Conservation (phyloP, 2,797 vertebrate genomes). For the Sylvia borin region DNA sequence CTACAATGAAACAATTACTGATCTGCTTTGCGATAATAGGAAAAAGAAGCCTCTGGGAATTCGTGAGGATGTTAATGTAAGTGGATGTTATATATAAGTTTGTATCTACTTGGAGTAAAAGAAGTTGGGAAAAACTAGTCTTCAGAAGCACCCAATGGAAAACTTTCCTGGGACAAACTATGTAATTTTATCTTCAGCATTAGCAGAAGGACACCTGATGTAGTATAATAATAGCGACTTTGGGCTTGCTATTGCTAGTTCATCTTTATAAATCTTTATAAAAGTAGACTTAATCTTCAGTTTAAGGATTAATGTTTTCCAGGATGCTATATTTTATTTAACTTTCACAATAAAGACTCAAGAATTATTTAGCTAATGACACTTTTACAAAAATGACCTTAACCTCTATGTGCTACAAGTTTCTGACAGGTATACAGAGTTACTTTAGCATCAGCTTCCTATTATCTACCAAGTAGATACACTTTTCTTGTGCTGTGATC, state of each 20-base stretch:
- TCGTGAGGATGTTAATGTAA: conserved; percentile 89
- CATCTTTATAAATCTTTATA: neutral
- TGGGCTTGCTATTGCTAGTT: neutral
- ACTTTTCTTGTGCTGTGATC: neutral
- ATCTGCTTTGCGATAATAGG: conserved; percentile 88
- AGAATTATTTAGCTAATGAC: neutral
- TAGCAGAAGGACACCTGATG: neutral
- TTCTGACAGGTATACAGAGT: neutral
- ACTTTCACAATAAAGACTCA: neutral
- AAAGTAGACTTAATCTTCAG: neutral
- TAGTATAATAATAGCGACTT: neutral
- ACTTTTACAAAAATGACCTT: neutral
- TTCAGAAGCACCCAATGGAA: neutral
- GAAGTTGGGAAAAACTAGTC: neutral
- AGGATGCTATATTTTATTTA: neutral
- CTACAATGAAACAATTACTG: conserved; percentile 95
- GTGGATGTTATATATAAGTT: neutral
- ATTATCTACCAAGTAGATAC: neutral
- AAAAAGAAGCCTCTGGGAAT: conserved; percentile 94
- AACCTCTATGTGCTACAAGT: neutral
- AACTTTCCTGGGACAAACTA: neutral
- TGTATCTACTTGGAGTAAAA: neutral
- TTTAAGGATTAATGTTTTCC: neutral
- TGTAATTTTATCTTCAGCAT: neutral
- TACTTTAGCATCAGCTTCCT: neutral